These are phyloP conservation scores for Pediacus dermestoides DNA, from an alignment of 2,888 invertebrate genomes.

Conservation along the genomic window DNA sequence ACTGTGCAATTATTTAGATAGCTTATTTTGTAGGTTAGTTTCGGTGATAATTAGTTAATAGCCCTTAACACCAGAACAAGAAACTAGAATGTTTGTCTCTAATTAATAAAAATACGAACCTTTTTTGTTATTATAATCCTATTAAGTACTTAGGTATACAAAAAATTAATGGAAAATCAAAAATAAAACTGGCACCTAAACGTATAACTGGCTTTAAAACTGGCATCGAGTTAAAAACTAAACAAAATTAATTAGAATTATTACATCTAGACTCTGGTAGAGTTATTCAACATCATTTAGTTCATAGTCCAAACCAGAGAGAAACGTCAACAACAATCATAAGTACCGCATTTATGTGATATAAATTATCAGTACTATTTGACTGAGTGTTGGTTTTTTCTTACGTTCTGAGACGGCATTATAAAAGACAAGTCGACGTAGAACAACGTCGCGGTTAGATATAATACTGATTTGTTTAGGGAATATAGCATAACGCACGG, in stretches of 20 bases:
- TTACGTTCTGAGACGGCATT: constrained; percentile 7
- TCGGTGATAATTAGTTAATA: no score
- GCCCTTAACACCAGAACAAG: no score
- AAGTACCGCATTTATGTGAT: not conserved
- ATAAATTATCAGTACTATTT: not conserved
- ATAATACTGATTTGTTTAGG: constrained; percentile 21
- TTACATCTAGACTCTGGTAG: no score
- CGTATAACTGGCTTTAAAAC: constrained; percentile 25
- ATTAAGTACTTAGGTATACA: no score
- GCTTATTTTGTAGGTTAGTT: no score
- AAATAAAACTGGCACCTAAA: constrained; percentile 16
- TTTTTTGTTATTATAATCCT: no score
- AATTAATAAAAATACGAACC: no score
- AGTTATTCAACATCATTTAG: constrained; percentile 9
- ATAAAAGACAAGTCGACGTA: constrained; percentile 10
- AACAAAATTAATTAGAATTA: constrained; percentile 7
- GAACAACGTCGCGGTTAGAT: constrained; percentile 16
- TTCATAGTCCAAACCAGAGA: constrained; percentile 18
- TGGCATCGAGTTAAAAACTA: constrained; percentile 19
- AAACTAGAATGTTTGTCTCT: no score
- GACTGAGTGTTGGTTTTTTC: not conserved
- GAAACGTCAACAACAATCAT: constrained; percentile 6
- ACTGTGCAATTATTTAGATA: no score
- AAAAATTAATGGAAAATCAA: no score
- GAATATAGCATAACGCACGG: constrained; percentile 23